Evolutionary conservation across 2,888 invertebrate genomes (phyloP).

Genomic region (Stenoptilia bipunctidactyla): DNA sequence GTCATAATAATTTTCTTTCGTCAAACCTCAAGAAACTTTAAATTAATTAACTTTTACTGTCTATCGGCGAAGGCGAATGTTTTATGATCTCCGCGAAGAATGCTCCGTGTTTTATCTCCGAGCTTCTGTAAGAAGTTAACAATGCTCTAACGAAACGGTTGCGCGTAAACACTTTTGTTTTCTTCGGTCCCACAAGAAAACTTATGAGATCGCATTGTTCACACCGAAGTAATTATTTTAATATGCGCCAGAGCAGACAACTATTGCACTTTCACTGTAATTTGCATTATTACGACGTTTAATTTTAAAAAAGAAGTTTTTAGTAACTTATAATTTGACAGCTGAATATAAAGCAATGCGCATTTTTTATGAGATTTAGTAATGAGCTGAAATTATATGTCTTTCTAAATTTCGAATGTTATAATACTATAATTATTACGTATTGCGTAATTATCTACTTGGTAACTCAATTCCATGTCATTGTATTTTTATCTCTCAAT

Average conservation of each 20-base stretch:
- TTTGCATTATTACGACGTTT: constrained; percentile 30
- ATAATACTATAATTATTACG: not conserved
- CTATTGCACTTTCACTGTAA: constrained; percentile 45
- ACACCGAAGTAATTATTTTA: constrained; percentile 39
- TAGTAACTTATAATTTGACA: too few species aligned
- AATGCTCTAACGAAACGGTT: too few species aligned
- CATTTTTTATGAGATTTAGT: too few species aligned
- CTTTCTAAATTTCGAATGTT: too few species aligned
- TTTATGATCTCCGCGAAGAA: constrained; percentile 1
- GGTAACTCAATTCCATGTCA: not conserved
- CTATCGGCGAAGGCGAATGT: constrained; percentile 8
- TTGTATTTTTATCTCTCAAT: not conserved
- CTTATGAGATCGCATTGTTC: constrained; percentile 24
- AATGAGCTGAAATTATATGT: too few species aligned
- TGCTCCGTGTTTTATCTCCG: not conserved
- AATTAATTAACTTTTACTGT: not conserved
- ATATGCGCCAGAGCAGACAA: constrained; percentile 29
- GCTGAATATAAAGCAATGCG: too few species aligned
- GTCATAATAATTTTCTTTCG: too few species aligned
- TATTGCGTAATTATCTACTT: not conserved
- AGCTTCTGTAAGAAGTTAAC: too few species aligned
- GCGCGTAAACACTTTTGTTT: constrained; percentile 11
- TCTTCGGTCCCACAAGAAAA: constrained; percentile 26
- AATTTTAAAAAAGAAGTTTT: not conserved
- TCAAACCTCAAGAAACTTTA: too few species aligned